These are phyloP conservation scores for Lithobius niger DNA, from an alignment of 1,140 invertebrate species.

Conservation along the genomic window DNA sequence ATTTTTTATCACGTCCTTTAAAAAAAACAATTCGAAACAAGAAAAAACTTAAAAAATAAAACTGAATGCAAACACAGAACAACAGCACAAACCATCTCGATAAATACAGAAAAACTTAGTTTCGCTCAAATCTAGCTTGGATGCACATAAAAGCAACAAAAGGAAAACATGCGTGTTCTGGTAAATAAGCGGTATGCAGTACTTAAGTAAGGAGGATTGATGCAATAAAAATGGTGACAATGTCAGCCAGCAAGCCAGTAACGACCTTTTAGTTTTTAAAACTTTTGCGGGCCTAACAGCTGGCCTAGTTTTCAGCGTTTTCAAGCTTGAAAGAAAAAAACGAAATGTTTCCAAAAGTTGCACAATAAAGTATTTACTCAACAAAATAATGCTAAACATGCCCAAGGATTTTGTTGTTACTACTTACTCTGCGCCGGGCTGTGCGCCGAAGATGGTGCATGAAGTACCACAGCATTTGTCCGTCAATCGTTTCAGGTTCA, in stretches of 20 bases:
- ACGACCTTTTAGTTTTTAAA: background rate
- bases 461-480: constrained; percentile 42
- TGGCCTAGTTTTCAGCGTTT: background rate
- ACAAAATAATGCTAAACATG: background rate
- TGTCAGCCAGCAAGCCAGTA: background rate
- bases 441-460: constrained; percentile 37
- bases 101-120: no score
- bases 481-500: constrained; percentile 37
- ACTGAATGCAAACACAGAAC: no score
- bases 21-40: no score
- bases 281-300: background rate
- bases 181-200: no score
- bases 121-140: no score
- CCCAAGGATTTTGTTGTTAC: background rate
- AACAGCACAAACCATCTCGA: no score
- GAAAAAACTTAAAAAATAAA: no score
- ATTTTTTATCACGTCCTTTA: no score
- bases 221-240: no score
- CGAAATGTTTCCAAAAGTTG: background rate
- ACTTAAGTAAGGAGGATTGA: no score
- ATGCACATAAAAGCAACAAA: no score
- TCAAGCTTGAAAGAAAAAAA: background rate
- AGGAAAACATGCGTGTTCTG: no score
- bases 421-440: constrained; percentile 23
- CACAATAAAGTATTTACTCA: background rate